Evolutionary conservation across 2,113 vertebrate species (phyloP).

Genomic region (Neodon shergylaensis): DNA sequence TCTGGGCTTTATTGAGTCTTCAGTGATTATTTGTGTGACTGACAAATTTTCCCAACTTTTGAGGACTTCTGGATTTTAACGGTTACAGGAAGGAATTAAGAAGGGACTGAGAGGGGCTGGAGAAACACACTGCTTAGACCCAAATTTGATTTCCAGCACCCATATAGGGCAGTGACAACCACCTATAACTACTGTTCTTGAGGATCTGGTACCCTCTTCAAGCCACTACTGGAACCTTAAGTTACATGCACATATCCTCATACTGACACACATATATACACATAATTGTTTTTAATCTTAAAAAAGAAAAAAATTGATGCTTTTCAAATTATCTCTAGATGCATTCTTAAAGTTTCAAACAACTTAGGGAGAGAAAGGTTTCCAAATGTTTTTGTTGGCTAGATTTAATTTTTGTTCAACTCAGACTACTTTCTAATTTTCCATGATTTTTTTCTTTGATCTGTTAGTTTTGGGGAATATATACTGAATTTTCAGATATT

Average conservation of each 20-base stretch:
- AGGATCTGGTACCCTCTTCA: too few relatives aligned
- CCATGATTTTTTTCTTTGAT: background rate
- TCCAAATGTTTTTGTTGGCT: background rate
- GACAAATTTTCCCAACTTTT: background rate
- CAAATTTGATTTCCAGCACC: background rate
- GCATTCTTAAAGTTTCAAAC: background rate
- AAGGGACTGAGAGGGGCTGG: background rate
- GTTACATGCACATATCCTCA: background rate
- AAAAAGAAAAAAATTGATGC: background rate
- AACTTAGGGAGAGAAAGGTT: background rate
- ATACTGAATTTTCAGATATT: constrained; percentile 14
- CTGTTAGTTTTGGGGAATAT: background rate
- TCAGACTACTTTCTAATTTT: constrained; percentile 6
- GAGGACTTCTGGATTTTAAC: background rate
- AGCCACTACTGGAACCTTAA: too few relatives aligned
- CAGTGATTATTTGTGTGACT: background rate
- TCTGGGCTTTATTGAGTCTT: background rate
- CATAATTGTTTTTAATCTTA: background rate
- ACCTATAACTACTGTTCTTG: background rate
- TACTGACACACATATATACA: background rate
- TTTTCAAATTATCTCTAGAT: background rate
- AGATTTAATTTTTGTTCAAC: background rate
- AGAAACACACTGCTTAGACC: background rate
- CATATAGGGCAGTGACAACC: background rate
- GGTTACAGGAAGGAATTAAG: background rate